Evolutionary conservation across 2,888 invertebrate genomes (phyloP).

Genomic region (Resseliella maxima): DNA sequence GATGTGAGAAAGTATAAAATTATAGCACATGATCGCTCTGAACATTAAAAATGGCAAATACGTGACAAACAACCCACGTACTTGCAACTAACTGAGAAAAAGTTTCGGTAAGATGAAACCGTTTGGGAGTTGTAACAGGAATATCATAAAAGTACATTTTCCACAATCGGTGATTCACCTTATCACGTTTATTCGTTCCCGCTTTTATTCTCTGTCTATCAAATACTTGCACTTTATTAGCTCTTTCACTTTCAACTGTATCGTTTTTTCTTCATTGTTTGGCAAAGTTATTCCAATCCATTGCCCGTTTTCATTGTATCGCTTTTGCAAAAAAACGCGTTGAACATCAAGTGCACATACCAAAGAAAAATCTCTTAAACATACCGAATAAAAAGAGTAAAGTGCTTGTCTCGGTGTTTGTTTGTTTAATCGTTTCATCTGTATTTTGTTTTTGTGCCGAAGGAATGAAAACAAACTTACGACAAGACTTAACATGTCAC

Average conservation of each 20-base stretch:
- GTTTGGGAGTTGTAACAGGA: background rate
- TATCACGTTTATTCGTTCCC: background rate
- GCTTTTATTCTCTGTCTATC: background rate
- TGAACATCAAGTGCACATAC: no score
- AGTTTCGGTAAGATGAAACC: background rate
- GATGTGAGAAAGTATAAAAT: background rate
- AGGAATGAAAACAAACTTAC: background rate
- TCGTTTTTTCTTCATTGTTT: background rate
- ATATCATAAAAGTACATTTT: background rate
- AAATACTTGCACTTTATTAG: background rate
- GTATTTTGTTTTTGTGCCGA: background rate
- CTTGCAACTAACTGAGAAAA: background rate
- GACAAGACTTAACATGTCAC: conserved; percentile 35
- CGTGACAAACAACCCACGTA: background rate
- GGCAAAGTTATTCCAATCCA: no score
- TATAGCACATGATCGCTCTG: background rate
- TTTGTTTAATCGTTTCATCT: conserved; percentile 29
- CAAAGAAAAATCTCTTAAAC: background rate
- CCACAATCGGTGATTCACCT: background rate
- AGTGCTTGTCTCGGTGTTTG: background rate
- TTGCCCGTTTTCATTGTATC: no score
- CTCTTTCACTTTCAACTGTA: background rate
- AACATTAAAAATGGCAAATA: background rate
- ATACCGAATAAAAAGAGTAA: background rate
- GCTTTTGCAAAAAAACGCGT: no score